These are phyloP conservation scores for Cynoglossus semilaevis DNA, from an alignment of 2,113 vertebrate genomes.

Conservation along the genomic window DNA sequence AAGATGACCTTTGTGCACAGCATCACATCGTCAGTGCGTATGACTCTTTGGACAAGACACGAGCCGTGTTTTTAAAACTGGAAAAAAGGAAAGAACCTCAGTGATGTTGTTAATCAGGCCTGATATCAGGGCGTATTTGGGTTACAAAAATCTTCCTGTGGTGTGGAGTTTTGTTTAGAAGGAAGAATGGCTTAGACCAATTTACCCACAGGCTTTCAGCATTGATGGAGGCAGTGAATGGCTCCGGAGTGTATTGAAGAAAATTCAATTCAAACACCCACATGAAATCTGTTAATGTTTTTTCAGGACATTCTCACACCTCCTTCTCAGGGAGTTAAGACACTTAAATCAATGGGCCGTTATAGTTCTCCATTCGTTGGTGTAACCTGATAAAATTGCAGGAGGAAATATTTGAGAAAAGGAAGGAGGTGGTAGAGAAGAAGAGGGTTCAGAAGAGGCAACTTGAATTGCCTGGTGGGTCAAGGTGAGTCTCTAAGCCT, in stretches of 20 bases:
- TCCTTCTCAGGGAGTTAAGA: slow-evolving; percentile 41
- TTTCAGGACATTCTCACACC: slow-evolving; percentile 47
- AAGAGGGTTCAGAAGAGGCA: slow-evolving; percentile 37
- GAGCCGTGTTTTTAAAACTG: slow-evolving; percentile 21
- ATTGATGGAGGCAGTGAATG: slow-evolving; percentile 29
- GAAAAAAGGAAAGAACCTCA: no score
- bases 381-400: slow-evolving; percentile 42
- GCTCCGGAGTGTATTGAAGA: slow-evolving; percentile 48
- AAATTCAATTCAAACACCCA: slow-evolving; percentile 59
- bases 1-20: slow-evolving; percentile 67
- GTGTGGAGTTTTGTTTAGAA: slow-evolving; percentile 8
- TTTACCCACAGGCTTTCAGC: slow-evolving; percentile 28
- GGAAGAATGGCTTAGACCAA: slow-evolving; percentile 24
- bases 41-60: slow-evolving; percentile 44
- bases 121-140: neutral
- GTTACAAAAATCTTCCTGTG: neutral
- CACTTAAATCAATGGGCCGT: slow-evolving; percentile 32
- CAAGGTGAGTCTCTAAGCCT: slow-evolving; percentile 64
- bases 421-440: slow-evolving; percentile 27
- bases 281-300: slow-evolving; percentile 61
- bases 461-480: slow-evolving; percentile 51
- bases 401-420: slow-evolving; percentile 24
- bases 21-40: slow-evolving; percentile 40
- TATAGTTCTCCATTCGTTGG: slow-evolving; percentile 40
- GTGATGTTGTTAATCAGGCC: neutral